These are phyloP conservation scores for Larimichthys crocea DNA, from an alignment of 2,113 vertebrate species.

Conservation along the genomic window DNA sequence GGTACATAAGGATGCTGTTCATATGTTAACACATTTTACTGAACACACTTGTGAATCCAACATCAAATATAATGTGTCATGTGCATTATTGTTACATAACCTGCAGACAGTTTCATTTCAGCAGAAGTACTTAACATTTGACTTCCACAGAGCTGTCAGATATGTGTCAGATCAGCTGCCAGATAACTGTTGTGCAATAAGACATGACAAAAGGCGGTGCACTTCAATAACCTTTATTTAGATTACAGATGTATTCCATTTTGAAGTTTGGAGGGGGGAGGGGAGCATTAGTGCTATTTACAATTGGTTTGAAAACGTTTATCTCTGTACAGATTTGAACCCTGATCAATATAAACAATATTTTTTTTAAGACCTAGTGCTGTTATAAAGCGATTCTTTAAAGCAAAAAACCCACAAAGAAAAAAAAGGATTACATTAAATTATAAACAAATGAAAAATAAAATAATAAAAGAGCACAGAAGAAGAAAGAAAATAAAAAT, in stretches of 20 bases:
- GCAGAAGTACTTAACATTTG: neutral
- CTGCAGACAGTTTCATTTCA: neutral
- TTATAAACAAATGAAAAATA: constrained; percentile 85
- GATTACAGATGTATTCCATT: constrained; percentile 95
- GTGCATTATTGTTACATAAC: neutral
- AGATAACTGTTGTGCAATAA: neutral
- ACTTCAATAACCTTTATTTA: constrained; percentile 95
- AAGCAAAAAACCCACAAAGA: constrained; percentile 87
- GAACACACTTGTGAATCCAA: too few species aligned
- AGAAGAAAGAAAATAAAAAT: constrained; percentile 77
- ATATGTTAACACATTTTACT: neutral
- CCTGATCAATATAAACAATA: constrained; percentile 98
- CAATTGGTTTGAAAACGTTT: constrained; percentile 93
- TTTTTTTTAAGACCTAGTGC: constrained; percentile 90
- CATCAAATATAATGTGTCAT: neutral
- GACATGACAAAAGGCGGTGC: constrained; percentile 74
- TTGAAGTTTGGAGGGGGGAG: constrained; percentile 91
- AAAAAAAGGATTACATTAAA: constrained; percentile 88
- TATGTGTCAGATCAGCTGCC: neutral
- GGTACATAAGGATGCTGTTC: neutral
- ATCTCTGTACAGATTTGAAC: constrained; percentile 97
- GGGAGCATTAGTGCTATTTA: constrained; percentile 98
- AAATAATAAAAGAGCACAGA: constrained; percentile 75
- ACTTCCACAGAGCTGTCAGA: neutral
- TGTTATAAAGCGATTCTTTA: constrained; percentile 92